Evolutionary conservation across 2,888 invertebrate genomes (phyloP).

Genomic region (Proisotoma minuta): DNA sequence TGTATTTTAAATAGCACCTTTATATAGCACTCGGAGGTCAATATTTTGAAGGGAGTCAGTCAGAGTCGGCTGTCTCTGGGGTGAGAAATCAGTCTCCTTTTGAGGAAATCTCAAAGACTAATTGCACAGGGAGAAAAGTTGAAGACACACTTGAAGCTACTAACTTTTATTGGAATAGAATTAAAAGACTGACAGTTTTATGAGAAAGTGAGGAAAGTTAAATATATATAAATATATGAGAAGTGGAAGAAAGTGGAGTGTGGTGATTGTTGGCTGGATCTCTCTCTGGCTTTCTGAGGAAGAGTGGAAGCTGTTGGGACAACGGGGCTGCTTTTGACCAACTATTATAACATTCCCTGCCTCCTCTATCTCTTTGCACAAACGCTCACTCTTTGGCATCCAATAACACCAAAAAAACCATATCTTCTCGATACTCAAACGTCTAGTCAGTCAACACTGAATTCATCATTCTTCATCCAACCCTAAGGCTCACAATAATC

Average conservation of each 20-base stretch:
- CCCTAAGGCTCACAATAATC: too few species aligned
- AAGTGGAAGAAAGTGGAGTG: not conserved
- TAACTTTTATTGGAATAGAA: conserved; percentile 8
- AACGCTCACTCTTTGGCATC: conserved; percentile 5
- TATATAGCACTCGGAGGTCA: too few species aligned
- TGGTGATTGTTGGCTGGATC: not conserved
- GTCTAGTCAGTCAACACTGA: conserved; percentile 12
- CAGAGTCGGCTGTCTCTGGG: too few species aligned
- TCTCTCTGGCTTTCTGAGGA: not conserved
- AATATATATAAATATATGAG: conserved; percentile 9
- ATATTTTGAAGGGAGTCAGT: too few species aligned
- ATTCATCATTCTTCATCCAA: conserved; percentile 7
- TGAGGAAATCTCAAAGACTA: too few species aligned
- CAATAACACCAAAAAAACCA: conserved; percentile 3
- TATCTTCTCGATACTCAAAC: conserved; percentile 13
- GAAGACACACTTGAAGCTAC: not conserved
- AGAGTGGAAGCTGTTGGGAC: not conserved
- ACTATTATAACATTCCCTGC: not conserved
- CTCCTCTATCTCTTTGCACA: conserved; percentile 6
- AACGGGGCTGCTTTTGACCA: not conserved
- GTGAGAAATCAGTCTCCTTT: too few species aligned
- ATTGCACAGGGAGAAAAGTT: conserved; percentile 11
- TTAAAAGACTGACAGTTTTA: conserved; percentile 19
- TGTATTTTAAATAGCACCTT: too few species aligned
- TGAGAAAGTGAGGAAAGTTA: conserved; percentile 4